Conservation (phyloP, 2,797 vertebrate species). For the Malacoctenus gilli region DNA sequence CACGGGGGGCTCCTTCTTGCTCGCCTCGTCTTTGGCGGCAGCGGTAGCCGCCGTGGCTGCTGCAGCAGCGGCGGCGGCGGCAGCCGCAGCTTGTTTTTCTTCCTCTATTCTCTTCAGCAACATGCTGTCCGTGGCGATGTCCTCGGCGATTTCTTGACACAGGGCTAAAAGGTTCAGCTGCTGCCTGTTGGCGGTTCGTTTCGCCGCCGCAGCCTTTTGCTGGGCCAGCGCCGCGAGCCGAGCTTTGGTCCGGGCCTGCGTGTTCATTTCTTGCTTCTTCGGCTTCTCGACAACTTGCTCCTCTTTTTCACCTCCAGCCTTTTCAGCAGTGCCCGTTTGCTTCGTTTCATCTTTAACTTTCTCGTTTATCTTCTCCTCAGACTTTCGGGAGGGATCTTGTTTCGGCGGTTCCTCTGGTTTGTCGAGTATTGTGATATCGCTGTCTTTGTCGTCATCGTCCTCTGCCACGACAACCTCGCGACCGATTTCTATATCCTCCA, state of each 20-base stretch:
- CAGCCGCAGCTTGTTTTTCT: conserved; percentile 66
- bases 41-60: conserved; percentile 10
- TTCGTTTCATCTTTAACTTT: conserved; percentile 32
- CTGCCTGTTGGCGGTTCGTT: conserved; percentile 82
- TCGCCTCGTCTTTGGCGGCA: conserved; percentile 48
- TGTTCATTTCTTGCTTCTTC: conserved; percentile 86
- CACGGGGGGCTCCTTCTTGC: conserved; percentile 58
- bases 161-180: conserved; percentile 94
- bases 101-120: conserved; percentile 81
- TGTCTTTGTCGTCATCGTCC: conserved; percentile 61
- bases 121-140: conserved; percentile 97
- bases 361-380: conserved; percentile 38
- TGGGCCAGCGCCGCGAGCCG: conserved; percentile 83
- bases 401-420: conserved; percentile 44
- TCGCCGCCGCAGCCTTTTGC: conserved; percentile 77
- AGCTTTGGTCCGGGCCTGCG: conserved; percentile 84
- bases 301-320: conserved; percentile 47
- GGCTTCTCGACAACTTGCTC: conserved; percentile 57
- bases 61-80: not conserved
- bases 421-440: conserved; percentile 57
- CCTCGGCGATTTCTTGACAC: conserved; percentile 97
- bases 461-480: conserved; percentile 75
- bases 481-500: conserved; percentile 78
- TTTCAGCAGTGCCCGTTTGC: conserved; percentile 40
- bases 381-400: conserved; percentile 19